Percentiles rank a stretch among this genome's conserved stretches.
Conservation (phyloP, 2,888 invertebrate species). For the Cheilosia urbana region DNA sequence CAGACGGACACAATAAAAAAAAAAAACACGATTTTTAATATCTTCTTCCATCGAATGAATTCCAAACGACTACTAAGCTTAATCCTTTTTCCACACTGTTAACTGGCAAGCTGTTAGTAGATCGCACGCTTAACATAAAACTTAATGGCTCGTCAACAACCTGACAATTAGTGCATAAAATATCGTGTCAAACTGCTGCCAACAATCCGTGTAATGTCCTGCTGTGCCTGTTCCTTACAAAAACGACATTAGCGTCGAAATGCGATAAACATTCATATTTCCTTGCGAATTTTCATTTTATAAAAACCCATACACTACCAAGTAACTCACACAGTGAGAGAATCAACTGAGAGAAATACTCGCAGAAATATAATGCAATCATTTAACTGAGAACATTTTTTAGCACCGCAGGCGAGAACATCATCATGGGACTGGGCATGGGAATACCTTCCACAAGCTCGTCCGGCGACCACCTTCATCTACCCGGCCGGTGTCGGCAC, state of each 20-base stretch:
- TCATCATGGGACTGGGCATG: neutral
- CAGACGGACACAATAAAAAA: too few species aligned
- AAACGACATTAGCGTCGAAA: slow-evolving; percentile 14
- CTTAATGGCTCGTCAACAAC: slow-evolving; percentile 64
- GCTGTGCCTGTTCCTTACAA: slow-evolving; percentile 26
- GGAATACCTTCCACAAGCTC: slow-evolving; percentile 4
- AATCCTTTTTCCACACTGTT: too few species aligned
- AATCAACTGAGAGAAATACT: neutral
- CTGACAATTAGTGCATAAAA: slow-evolving; percentile 68
- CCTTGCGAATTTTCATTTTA: slow-evolving; percentile 31
- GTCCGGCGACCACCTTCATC: slow-evolving; percentile 3
- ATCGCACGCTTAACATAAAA: slow-evolving; percentile 28
- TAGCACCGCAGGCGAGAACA: slow-evolving; percentile 21
- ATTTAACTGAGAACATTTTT: slow-evolving; percentile 30
- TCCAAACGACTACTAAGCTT: too few species aligned
- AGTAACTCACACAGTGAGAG: neutral
- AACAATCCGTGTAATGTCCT: slow-evolving; percentile 52
- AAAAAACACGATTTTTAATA: too few species aligned
- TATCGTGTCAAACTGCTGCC: slow-evolving; percentile 56
- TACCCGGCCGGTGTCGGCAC: neutral
- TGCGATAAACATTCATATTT: slow-evolving; percentile 33
- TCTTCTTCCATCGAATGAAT: too few species aligned
- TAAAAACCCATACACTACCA: slow-evolving; percentile 7
- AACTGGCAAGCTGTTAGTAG: neutral
- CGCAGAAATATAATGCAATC: slow-evolving; percentile 42